Base-by-base conservation (phyloP, 2,888 invertebrate species). In the Stratiomys singularior region DNA sequence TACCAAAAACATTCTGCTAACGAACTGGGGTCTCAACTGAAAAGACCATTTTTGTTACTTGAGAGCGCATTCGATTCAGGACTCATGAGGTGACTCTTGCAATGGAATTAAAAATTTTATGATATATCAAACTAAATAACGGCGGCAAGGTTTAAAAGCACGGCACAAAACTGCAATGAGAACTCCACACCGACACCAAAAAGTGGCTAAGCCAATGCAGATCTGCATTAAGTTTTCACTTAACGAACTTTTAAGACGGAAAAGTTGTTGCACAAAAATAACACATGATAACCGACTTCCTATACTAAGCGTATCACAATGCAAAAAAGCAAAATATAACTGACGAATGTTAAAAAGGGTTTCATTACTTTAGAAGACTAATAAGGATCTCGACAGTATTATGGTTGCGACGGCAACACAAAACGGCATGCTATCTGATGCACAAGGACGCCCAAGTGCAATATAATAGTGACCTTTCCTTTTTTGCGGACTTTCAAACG, bases 401-500 rank as follows among this genome's bases (percentile, higher is more conserved):
- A 66, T 18, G 23, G 18, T 23, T 13, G 25, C 47, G 27, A 47
- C 25, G 25, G 47, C 46, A 47, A 47, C 25, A 67, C 15, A 11
- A 66, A 21, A 11, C 23, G 47, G 46, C 69, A 69, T 47, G 47
- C 7, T 47, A 69, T 5, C 9, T 44, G 46, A 23, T 25, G 69
- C 27, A 15, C 47, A 69, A 13, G 4, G 67, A n/a, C 67, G 23
- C 46, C 15, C 44, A 25, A 37, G 37, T 37, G 47, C 69, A 44
- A 23, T 30, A 13, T 18, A 69, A 30, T 64, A 11, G 21, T 47
- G 23, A 25, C 60, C 46, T 46, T 30, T 47, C 47, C 46, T 46
- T 69, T 69, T 69, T 69, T 69, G 69, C 69, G 47, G 69, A 27
- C 69, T 46, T 69, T 69, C 47, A 15, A 69, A 69, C 46, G 69